Evolutionary conservation across 2,113 vertebrate genomes (phyloP), one percentile per base, ranked within the genome.

Genomic region (Phrynocephalus versicolor): DNA sequence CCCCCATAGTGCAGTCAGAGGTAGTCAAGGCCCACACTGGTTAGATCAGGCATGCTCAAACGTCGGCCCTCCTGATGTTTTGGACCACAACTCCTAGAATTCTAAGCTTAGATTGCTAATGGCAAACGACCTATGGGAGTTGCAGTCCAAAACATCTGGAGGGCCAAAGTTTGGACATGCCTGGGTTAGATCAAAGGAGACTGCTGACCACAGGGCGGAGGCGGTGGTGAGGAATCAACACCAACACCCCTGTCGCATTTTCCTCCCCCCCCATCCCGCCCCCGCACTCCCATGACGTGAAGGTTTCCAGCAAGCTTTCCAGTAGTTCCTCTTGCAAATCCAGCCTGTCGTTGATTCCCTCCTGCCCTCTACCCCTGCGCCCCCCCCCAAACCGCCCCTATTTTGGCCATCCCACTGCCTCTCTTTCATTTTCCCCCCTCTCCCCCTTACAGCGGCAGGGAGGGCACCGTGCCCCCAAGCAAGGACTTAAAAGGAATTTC

Each of bases 401-500:
- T 19, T 62, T 62, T 81, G 27, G n/a, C 30, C 69, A 19, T 64
- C 64, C 74, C 35, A 51, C 78, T 55, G 23, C 39, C 84, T 79
- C 18, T n/a, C 35, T 33, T 73, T 27, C 70, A 5, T 35, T 35
- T 18, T 16, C 30, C 18, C 3, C 4, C 55, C 19, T 30, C 65
- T 23, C 19, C 12, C 57, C n/a, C 71, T 30, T 57, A 71, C 58
- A 80, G 84, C 78, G 84, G 84, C 77, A 73, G 84, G 70, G 70
- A 81, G 58, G 84, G 70, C 77, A 14, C 21, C 57, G 35, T 35
- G 84, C 60, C 84, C 70, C 77, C 78, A 80, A 73, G 78, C 41
- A 65, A 86, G 39, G 70, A 86, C 69, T 86, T 55, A 85, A 83
- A 55, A 74, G 70, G 73, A 60, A 19, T 86, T 86, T 74, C 57